These are phyloP conservation scores for Copidosoma floridanum DNA, from an alignment of 1,140 invertebrate genomes.

Conservation along the genomic window DNA sequence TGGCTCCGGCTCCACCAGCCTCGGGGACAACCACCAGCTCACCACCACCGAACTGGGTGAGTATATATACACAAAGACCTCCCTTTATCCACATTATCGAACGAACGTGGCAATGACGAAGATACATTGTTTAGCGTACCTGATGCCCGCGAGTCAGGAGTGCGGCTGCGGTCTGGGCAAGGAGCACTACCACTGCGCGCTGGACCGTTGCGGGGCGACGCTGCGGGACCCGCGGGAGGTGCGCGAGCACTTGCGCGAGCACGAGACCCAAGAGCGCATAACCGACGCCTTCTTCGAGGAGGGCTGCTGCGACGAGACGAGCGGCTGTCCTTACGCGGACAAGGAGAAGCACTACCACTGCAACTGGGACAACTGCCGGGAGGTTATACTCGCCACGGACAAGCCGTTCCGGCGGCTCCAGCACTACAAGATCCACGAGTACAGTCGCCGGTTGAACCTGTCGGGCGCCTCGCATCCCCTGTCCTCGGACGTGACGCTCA, in stretches of 20 bases:
- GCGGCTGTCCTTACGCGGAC: slow-evolving; percentile 73
- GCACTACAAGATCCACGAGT: slow-evolving; percentile 86
- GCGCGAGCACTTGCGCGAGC: slow-evolving; percentile 79
- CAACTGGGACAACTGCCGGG: slow-evolving; percentile 82
- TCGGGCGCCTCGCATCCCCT: slow-evolving; percentile 54
- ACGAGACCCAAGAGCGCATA: slow-evolving; percentile 83
- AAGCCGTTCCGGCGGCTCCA: slow-evolving; percentile 83
- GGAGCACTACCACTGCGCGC: slow-evolving; percentile 51
- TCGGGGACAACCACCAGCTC: slow-evolving; percentile 31
- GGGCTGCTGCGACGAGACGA: slow-evolving; percentile 62
- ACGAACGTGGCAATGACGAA: neutral
- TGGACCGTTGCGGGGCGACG: slow-evolving; percentile 49
- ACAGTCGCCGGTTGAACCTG: slow-evolving; percentile 51
- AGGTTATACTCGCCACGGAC: slow-evolving; percentile 78
- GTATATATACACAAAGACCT: neutral
- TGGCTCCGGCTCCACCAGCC: neutral
- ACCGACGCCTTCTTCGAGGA: slow-evolving; percentile 78
- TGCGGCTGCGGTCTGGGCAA: slow-evolving; percentile 45
- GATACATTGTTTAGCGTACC: too few relatives aligned
- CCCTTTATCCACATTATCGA: neutral
- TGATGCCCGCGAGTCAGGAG: slow-evolving; percentile 40
- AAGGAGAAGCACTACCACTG: slow-evolving; percentile 88
- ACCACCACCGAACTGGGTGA: slow-evolving; percentile 37
- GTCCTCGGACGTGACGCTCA: slow-evolving; percentile 62
- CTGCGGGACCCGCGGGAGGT: slow-evolving; percentile 61